Evolutionary conservation across 2,888 invertebrate species (phyloP).

Genomic region (Holacanthella duospinosa): DNA sequence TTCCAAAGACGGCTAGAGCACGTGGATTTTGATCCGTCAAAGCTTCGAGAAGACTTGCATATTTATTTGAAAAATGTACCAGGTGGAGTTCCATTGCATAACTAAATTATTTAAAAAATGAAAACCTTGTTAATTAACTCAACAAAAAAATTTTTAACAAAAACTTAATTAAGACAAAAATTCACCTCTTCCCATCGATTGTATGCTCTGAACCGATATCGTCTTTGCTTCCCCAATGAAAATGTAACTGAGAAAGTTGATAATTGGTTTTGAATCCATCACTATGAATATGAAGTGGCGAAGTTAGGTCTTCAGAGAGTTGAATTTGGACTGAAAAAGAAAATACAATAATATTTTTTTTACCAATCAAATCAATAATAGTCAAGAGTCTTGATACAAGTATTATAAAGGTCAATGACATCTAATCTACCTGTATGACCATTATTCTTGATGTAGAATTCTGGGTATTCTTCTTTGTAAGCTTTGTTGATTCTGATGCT

Average conservation of each 20-base stretch:
- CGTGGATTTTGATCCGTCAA: conserved; percentile 25
- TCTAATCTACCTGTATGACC: conserved; percentile 31
- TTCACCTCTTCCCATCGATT: conserved; percentile 25
- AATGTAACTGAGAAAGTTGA: conserved; percentile 31
- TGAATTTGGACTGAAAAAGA: conserved; percentile 33
- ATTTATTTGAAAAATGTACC: conserved; percentile 32
- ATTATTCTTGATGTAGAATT: conserved; percentile 31
- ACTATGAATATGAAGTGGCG: conserved; percentile 24
- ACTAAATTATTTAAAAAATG: no score
- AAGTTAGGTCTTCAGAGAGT: conserved; percentile 22
- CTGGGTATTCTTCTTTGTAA: conserved; percentile 20
- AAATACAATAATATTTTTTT: no score
- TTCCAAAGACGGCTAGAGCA: conserved; percentile 35
- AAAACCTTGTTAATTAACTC: neutral
- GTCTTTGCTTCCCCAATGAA: conserved; percentile 32
- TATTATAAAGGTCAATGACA: neutral
- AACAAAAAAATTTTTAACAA: neutral
- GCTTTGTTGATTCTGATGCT: conserved; percentile 13
- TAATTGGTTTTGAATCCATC: conserved; percentile 27
- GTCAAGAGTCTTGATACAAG: neutral
- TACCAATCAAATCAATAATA: neutral
- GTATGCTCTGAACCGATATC: conserved; percentile 33
- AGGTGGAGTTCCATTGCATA: conserved; percentile 33
- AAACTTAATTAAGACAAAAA: conserved; percentile 1
- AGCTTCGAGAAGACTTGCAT: conserved; percentile 25